Conservation (phyloP, 1,140 invertebrate genomes). For the Gryon sp. region DNA sequence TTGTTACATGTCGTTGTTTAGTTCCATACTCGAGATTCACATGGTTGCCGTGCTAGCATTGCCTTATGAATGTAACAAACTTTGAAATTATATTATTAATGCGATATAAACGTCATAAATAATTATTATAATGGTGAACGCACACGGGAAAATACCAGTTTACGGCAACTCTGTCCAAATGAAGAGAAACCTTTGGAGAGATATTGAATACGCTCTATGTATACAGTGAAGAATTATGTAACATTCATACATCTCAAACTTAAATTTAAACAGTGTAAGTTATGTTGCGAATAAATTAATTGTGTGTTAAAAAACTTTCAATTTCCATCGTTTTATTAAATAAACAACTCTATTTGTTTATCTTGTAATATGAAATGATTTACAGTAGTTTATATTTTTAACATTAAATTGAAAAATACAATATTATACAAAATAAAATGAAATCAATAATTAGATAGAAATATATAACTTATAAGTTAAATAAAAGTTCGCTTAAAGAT, state of each 20-base stretch:
- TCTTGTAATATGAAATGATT: too few relatives aligned
- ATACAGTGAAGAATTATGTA: conserved; percentile 60
- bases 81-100: conserved; percentile 76
- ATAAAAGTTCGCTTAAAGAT: conserved; percentile 13
- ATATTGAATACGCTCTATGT: conserved; percentile 58
- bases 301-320: too few relatives aligned
- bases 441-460: too few relatives aligned
- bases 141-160: conserved; percentile 64
- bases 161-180: conserved; percentile 60
- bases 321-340: too few relatives aligned
- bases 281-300: conserved; percentile 52
- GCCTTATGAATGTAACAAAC: conserved; percentile 68
- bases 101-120: conserved; percentile 76
- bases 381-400: too few relatives aligned
- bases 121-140: conserved; percentile 74
- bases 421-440: too few relatives aligned
- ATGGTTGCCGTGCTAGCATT: conserved; percentile 50
- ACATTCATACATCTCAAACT: conserved; percentile 61
- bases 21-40: conserved; percentile 58
- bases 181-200: conserved; percentile 65
- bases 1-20: conserved; percentile 59
- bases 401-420: too few relatives aligned
- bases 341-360: too few relatives aligned
- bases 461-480: not conserved
- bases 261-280: conserved; percentile 50